Percentiles rank a stretch among this genome's conserved stretches.
These are phyloP conservation scores for Meteorus sp. DNA, from an alignment of 1,140 invertebrate species.

Conservation along the genomic window DNA sequence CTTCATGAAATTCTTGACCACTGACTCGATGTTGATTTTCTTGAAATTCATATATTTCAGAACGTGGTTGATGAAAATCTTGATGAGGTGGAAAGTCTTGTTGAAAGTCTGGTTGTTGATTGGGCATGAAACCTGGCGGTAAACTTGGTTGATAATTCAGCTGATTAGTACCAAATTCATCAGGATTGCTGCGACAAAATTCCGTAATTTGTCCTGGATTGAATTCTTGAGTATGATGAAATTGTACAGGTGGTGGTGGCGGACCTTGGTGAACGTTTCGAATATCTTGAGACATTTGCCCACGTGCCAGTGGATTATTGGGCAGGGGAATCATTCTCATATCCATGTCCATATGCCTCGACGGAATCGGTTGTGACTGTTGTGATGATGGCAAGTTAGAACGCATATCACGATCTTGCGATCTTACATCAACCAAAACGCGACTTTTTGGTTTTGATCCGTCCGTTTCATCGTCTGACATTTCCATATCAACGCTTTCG, in stretches of 20 bases:
- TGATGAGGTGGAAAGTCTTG: conserved; percentile 37
- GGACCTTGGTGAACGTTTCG: conserved; percentile 36
- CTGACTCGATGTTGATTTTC: conserved; percentile 40
- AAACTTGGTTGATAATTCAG: conserved; percentile 40
- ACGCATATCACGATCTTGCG: conserved; percentile 53
- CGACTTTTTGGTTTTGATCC: conserved; percentile 46
- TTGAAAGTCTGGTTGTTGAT: conserved; percentile 31
- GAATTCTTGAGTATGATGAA: conserved; percentile 38
- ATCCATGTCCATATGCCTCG: conserved; percentile 47
- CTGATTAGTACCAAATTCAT: conserved; percentile 40
- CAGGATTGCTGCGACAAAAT: conserved; percentile 39
- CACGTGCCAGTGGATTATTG: conserved; percentile 26
- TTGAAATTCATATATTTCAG: conserved; percentile 45
- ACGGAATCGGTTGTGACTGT: background rate
- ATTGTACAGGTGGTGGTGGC: conserved; percentile 42
- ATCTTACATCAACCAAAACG: conserved; percentile 50
- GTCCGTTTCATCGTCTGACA: conserved; percentile 69
- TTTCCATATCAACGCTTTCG: conserved; percentile 72
- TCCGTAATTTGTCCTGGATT: conserved; percentile 21
- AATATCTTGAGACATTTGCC: conserved; percentile 34
- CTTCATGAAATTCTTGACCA: conserved; percentile 40
- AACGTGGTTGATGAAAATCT: conserved; percentile 32
- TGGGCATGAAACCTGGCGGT: conserved; percentile 37
- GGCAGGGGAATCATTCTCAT: conserved; percentile 53
- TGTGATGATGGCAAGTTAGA: conserved; percentile 22